A percentile compares a stretch with the other conserved stretches of the same genome.
Conservation (phyloP, 2,113 vertebrate genomes). For the Daubentonia madagascariensis region DNA sequence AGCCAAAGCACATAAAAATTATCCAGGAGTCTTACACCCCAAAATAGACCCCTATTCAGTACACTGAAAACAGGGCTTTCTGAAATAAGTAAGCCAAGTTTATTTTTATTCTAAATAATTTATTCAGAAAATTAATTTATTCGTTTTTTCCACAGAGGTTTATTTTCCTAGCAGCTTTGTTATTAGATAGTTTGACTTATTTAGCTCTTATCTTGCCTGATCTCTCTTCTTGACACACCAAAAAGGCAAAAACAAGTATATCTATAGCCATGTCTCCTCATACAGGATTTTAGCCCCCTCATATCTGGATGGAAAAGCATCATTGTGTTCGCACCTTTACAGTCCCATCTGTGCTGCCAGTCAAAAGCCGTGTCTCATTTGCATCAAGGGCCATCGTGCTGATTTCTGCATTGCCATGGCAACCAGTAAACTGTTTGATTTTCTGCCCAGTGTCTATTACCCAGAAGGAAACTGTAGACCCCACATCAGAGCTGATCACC, state of each 20-base stretch:
- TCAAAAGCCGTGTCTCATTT: constrained; percentile 85
- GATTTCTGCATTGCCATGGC: constrained; percentile 88
- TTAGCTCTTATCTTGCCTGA: neutral
- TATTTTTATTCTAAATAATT: constrained; percentile 53
- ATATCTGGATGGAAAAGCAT: neutral
- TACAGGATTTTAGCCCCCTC: neutral
- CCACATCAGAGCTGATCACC: constrained; percentile 87
- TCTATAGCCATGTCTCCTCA: neutral
- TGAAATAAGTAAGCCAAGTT: constrained; percentile 20
- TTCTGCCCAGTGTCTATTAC: constrained; percentile 89
- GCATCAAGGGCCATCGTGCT: constrained; percentile 85
- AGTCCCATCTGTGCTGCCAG: constrained; percentile 82
- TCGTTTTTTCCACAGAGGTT: constrained; percentile 45
- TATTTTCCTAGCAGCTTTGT: constrained; percentile 24
- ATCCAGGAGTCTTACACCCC: constrained; percentile 1
- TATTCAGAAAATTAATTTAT: constrained; percentile 42
- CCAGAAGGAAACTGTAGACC: constrained; percentile 88
- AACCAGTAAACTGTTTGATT: constrained; percentile 87
- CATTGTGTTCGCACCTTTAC: constrained; percentile 79
- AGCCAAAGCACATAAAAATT: constrained; percentile 11
- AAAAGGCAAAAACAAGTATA: neutral
- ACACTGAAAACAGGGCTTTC: constrained; percentile 2
- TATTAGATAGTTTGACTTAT: neutral
- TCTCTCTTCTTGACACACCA: constrained; percentile 4
- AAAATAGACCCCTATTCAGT: neutral